Conservation (phyloP, 1,140 invertebrate species). For the Drosophila aff. region DNA sequence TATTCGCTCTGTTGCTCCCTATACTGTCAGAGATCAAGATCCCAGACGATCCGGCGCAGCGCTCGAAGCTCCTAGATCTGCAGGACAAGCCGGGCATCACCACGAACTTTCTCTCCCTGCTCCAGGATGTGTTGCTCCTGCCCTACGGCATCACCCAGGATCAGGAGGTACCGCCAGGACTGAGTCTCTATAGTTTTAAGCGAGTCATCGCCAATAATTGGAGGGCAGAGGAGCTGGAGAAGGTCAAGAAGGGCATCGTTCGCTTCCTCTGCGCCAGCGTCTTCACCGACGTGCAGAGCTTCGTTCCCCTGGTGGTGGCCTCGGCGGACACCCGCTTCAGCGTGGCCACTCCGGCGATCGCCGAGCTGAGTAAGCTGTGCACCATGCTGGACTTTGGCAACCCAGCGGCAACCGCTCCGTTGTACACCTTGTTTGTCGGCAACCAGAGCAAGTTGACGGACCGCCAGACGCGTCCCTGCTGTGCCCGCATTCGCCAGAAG, state of each 20-base stretch:
- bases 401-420: slow-evolving; percentile 88
- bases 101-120: slow-evolving; percentile 90
- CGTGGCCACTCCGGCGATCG: slow-evolving; percentile 82
- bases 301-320: slow-evolving; percentile 92
- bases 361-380: slow-evolving; percentile 77
- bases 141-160: slow-evolving; percentile 87
- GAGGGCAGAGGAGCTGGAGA: slow-evolving; percentile 93
- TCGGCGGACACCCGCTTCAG: slow-evolving; percentile 92
- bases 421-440: slow-evolving; percentile 93
- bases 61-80: slow-evolving; percentile 87
- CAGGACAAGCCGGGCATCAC: slow-evolving; percentile 84
- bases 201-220: slow-evolving; percentile 90
- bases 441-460: slow-evolving; percentile 86
- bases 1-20: slow-evolving; percentile 93
- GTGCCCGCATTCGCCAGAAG: slow-evolving; percentile 93
- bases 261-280: slow-evolving; percentile 93
- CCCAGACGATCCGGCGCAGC: slow-evolving; percentile 88
- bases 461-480: slow-evolving; percentile 90
- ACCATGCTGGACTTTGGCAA: slow-evolving; percentile 92
- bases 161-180: slow-evolving; percentile 89
- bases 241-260: slow-evolving; percentile 92
- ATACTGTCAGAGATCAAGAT: slow-evolving; percentile 90
- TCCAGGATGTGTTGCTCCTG: slow-evolving; percentile 93
- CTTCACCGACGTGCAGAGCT: slow-evolving; percentile 90
- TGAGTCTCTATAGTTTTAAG: slow-evolving; percentile 92